These are phyloP conservation scores for Spongia lamella DNA, from an alignment of 37 sponge, comb jelly and placozoan species.

Conservation along the genomic window DNA sequence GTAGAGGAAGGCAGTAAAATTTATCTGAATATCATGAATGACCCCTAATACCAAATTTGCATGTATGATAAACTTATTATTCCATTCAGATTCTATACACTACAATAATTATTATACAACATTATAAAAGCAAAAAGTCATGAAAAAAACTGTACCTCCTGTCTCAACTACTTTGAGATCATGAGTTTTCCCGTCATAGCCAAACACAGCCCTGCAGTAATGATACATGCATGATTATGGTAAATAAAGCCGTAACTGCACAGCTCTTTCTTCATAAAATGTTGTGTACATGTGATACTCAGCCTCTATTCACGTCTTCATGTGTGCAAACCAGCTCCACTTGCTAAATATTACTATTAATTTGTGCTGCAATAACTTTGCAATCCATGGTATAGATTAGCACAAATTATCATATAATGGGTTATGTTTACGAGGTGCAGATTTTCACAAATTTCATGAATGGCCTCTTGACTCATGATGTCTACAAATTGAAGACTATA, in stretches of 20 bases:
- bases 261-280: too few relatives aligned
- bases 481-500: too few relatives aligned
- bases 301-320: too few relatives aligned
- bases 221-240: not conserved
- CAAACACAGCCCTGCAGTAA: conserved; percentile 79
- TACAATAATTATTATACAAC: not conserved
- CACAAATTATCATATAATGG: not conserved
- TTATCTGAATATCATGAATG: not conserved
- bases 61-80: not conserved
- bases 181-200: conserved; percentile 79
- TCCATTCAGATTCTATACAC: not conserved
- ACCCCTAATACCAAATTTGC: not conserved
- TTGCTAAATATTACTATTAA: too few relatives aligned
- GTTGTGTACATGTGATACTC: not conserved
- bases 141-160: conserved; percentile 49
- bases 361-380: too few relatives aligned
- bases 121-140: not conserved
- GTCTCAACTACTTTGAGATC: conserved; percentile 79
- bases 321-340: too few relatives aligned
- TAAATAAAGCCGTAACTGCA: too few relatives aligned
- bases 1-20: not conserved
- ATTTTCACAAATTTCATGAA: too few relatives aligned
- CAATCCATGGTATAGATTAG: not conserved
- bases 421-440: too few relatives aligned
- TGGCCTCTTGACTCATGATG: too few relatives aligned